phyloP scores from a whole-genome alignment of 1,140 invertebrate genomes.

The Ceratosolen solmsi region DNA sequence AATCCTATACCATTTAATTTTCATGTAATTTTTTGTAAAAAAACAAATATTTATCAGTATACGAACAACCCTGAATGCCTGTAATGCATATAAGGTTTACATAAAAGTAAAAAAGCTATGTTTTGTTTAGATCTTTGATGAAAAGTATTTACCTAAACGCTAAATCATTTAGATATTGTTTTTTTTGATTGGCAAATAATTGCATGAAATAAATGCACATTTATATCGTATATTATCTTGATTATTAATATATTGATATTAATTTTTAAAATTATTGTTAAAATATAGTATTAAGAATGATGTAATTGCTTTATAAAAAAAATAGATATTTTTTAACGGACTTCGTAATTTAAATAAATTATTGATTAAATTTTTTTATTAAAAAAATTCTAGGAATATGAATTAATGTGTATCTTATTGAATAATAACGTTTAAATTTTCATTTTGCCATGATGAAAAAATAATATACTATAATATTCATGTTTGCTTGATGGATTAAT shows the following conservation, averaged over 20 bases:
- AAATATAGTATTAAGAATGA: constrained; percentile 9
- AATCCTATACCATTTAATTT: background rate
- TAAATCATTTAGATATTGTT: constrained; percentile 33
- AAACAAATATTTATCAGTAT: constrained; percentile 1
- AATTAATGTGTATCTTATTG: constrained; percentile 3
- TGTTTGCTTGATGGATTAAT: constrained; percentile 35
- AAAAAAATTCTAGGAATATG: background rate
- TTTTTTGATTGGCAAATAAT: constrained; percentile 45
- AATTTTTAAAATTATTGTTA: background rate
- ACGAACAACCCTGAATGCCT: constrained; percentile 21
- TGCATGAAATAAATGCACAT: constrained; percentile 3
- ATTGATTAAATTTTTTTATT: constrained; percentile 18
- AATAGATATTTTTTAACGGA: constrained; percentile 10
- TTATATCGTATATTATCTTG: constrained; percentile 25
- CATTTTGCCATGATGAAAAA: constrained; percentile 35
- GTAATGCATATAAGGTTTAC: constrained; percentile 46
- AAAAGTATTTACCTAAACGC: constrained; percentile 44
- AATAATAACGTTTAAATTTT: background rate
- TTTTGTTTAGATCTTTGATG: constrained; percentile 45
- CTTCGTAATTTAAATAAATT: background rate
- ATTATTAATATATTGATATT: constrained; percentile 6
- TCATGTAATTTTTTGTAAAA: background rate
- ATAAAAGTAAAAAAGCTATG: constrained; percentile 23
- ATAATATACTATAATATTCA: constrained; percentile 21
- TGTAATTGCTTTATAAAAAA: constrained; percentile 13